Evolutionary conservation across 2,113 vertebrate genomes (phyloP).

Genomic region (Progne subis): DNA sequence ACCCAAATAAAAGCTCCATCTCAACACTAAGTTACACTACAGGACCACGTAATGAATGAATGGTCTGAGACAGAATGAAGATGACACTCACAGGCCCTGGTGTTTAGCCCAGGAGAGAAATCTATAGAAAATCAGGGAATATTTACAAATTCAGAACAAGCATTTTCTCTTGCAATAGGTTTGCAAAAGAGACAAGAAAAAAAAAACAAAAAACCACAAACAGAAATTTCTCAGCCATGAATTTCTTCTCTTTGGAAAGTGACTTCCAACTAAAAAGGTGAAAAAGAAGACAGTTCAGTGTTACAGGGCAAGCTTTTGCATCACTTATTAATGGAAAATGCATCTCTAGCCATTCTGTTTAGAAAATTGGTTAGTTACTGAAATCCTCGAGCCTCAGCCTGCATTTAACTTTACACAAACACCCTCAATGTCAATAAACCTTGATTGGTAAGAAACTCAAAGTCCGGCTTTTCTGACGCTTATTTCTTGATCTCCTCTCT

Average conservation of each 20-base stretch:
- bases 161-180: neutral
- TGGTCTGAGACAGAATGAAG: neutral
- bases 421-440: neutral
- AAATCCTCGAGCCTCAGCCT: neutral
- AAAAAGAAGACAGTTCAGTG: neutral
- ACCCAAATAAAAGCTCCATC: neutral
- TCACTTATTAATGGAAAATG: neutral
- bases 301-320: neutral
- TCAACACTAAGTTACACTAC: neutral
- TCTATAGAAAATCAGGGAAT: neutral
- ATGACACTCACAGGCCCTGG: neutral
- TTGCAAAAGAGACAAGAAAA: neutral
- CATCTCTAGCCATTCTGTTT: neutral
- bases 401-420: neutral
- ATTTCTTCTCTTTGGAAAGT: neutral
- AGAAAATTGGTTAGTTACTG: neutral
- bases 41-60: neutral
- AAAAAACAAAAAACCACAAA: neutral
- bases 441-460: neutral
- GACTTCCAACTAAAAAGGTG: neutral
- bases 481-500: neutral
- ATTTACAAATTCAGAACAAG: neutral
- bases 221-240: neutral
- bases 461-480: neutral
- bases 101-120: neutral